These are phyloP conservation scores for Butorides virescens DNA, from an alignment of 2,113 vertebrate species.

Conservation along the genomic window DNA sequence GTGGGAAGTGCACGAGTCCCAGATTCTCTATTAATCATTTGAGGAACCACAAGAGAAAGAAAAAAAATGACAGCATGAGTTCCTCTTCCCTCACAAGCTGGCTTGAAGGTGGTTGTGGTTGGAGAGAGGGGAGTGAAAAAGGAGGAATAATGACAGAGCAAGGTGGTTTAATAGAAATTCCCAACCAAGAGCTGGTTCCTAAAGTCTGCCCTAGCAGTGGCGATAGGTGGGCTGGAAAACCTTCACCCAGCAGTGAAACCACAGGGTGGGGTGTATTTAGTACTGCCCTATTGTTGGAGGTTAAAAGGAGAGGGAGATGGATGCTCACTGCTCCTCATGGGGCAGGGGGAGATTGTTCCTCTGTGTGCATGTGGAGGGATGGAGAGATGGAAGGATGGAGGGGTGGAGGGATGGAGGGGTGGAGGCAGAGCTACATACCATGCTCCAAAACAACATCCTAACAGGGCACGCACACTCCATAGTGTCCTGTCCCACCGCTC, in stretches of 20 bases:
- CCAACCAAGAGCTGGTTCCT: rapidly evolving
- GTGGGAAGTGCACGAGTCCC: slow-evolving; percentile 1
- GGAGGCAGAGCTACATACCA: background rate
- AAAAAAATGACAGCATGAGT: slow-evolving; percentile 13
- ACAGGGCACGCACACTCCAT: background rate
- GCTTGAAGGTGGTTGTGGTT: background rate
- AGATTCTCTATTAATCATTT: slow-evolving; percentile 37
- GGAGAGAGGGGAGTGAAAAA: background rate
- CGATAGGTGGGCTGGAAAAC: background rate
- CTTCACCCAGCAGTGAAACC: background rate
- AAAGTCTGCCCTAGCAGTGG: background rate
- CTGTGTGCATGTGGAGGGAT: background rate
- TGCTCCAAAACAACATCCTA: background rate
- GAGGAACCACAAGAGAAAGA: slow-evolving; percentile 52
- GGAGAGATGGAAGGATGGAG: background rate
- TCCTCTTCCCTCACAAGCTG: background rate
- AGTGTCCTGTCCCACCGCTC: background rate
- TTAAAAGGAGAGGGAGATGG: background rate
- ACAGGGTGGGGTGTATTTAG: background rate
- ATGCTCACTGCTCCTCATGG: background rate
- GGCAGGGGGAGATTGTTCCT: background rate
- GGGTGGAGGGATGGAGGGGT: background rate
- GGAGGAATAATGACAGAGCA: background rate
- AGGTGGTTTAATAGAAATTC: slow-evolving; percentile 9
- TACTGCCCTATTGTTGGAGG: background rate